These are phyloP conservation scores for Oscheius sp. DNA, from an alignment of 2,888 invertebrate genomes.

Conservation along the genomic window DNA sequence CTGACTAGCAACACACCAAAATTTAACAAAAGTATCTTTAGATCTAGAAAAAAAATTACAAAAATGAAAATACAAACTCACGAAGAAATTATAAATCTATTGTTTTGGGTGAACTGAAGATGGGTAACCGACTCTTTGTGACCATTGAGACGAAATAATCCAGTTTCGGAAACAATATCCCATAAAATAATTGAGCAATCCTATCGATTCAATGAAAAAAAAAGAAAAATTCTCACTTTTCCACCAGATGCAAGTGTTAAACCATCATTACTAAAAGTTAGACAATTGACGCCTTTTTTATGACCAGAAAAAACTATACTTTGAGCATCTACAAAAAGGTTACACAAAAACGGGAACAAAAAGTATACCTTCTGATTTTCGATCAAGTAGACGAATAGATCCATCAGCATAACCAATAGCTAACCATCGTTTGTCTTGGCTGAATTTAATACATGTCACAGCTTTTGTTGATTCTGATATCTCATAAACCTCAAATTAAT, in stretches of 20 bases:
- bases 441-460: slow-evolving; percentile 82
- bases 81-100: slow-evolving; percentile 72
- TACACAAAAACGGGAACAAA: too few species aligned
- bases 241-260: slow-evolving; percentile 88
- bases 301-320: slow-evolving; percentile 83
- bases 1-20: slow-evolving; percentile 94
- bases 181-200: slow-evolving; percentile 93
- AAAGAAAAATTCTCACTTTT: slow-evolving; percentile 75
- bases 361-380: slow-evolving; percentile 64
- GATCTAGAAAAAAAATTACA: slow-evolving; percentile 73
- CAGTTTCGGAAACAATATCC: slow-evolving; percentile 91
- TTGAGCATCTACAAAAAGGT: slow-evolving; percentile 73
- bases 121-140: slow-evolving; percentile 90
- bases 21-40: slow-evolving; percentile 92
- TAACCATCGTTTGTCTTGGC: slow-evolving; percentile 81
- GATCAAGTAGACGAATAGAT: slow-evolving; percentile 73
- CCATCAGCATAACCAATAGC: slow-evolving; percentile 91
- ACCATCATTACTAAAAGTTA: slow-evolving; percentile 85
- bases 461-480: slow-evolving; percentile 75
- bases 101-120: slow-evolving; percentile 71
- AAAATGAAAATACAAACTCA: slow-evolving; percentile 39
- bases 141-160: slow-evolving; percentile 86
- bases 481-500: slow-evolving; percentile 49
- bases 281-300: slow-evolving; percentile 82
- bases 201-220: slow-evolving; percentile 68